These are phyloP conservation scores for Pardalotus punctatus DNA, from an alignment of 2,113 vertebrate genomes.

Conservation along the genomic window DNA sequence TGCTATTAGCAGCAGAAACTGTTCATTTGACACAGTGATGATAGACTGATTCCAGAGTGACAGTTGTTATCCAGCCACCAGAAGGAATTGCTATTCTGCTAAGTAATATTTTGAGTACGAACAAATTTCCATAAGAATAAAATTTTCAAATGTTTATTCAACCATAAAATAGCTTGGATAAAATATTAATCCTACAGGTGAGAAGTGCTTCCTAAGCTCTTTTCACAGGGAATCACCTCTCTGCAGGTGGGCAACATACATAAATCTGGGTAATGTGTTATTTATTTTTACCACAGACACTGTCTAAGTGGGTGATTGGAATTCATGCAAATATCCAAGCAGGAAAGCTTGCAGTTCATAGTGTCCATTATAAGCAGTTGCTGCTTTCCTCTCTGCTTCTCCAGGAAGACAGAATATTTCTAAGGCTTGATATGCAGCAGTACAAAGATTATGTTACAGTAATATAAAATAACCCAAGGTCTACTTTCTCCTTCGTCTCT, in stretches of 20 bases:
- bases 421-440: background rate
- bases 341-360: background rate
- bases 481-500: background rate
- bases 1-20: background rate
- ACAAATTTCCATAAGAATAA: background rate
- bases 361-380: background rate
- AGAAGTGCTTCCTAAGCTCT: slow-evolving; percentile 6
- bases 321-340: background rate
- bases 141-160: background rate
- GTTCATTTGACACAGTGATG: background rate
- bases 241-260: background rate
- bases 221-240: background rate
- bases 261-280: background rate
- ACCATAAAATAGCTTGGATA: slow-evolving; percentile 27
- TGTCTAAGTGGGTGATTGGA: background rate
- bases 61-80: background rate
- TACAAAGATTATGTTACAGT: background rate
- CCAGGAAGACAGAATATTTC: background rate
- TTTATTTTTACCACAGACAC: background rate
- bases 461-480: background rate
- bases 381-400: background rate
- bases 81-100: background rate
- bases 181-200: slow-evolving; percentile 16
- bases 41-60: background rate
- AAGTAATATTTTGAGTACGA: background rate